Base-by-base conservation (phyloP, 2,888 invertebrate species). In the Adelognathus sp. region DNA sequence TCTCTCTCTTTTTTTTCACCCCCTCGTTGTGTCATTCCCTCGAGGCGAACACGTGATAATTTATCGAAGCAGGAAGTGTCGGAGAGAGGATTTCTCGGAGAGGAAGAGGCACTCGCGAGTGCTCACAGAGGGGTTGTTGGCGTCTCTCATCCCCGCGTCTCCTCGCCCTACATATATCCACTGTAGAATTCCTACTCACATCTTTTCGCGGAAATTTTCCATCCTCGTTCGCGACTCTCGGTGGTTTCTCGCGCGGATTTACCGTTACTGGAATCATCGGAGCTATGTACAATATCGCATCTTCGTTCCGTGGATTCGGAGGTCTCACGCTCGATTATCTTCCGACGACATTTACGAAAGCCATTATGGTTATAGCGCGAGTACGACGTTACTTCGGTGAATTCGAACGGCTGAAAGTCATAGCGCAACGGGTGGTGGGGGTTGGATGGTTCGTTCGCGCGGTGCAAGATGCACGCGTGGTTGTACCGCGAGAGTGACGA, bases 271-370 rank as follows among this genome's bases (percentile, higher is more conserved):
- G 67, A 67, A 67, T 74, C 60, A 66, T 67, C 60, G 66, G 56
- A 31, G 63, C 54, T 54, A 63, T 61, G 33, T 18, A 7, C 67
- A n/a, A 7, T 44, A 54, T 56, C 56, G 44, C 56, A 21, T 58
- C 52, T 41, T 18, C 36, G 39, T 70, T 27, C 14, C 16, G 75
- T 67, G 76, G 80, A 81, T 84, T 83, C 76, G 81, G 85, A 83
- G 86, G 86, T 88, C 87, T 88, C 84, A 87, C 85, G 84, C 85
- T 88, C 89, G 87, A 89, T 89, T 89, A 89, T 89, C 88, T 83
- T 66, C 71, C 81, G 84, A 83, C 76, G 79, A 82, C 85, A 82
- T 73, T 86, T 86, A 88, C 82, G 82, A 85, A 86, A 86, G n/a
- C 86, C 85, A 89, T 89, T 89, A 90, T 87, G 84, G 83, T 73